These are phyloP conservation scores for Odontophorus gujanensis DNA, from an alignment of 2,113 vertebrate species.

Conservation along the genomic window DNA sequence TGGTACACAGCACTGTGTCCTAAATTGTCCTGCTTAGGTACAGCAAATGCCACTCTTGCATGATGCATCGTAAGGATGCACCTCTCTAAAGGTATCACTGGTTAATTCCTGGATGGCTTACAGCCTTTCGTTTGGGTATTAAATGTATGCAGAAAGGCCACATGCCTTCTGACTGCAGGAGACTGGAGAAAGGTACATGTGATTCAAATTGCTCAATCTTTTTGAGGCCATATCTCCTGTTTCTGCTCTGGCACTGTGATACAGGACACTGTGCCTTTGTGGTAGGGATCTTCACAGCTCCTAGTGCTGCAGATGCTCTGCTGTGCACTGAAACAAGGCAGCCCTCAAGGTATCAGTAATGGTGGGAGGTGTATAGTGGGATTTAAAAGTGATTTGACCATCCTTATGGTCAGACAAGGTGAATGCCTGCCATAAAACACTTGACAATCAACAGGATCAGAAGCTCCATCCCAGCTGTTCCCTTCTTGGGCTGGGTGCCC, in stretches of 20 bases:
- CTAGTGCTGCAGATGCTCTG: background rate
- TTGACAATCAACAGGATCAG: background rate
- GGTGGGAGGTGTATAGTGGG: no score
- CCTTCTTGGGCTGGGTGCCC: background rate
- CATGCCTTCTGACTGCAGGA: background rate
- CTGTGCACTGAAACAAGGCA: background rate
- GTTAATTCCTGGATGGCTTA: background rate
- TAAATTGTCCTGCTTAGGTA: background rate
- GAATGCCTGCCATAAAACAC: background rate
- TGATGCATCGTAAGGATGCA: background rate
- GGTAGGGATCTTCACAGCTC: background rate
- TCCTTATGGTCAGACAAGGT: background rate
- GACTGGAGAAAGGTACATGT: background rate
- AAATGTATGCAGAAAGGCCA: background rate
- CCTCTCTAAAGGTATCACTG: background rate
- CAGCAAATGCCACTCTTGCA: background rate
- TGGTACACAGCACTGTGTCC: background rate
- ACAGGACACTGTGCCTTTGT: fast-evolving
- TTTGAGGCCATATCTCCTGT: background rate
- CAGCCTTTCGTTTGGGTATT: background rate
- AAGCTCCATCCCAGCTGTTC: background rate
- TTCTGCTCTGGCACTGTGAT: background rate
- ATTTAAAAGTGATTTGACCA: background rate
- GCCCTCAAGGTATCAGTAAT: background rate
- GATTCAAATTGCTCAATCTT: background rate